Conservation (phyloP, 2,113 vertebrate genomes). For the Lathamus discolor region DNA sequence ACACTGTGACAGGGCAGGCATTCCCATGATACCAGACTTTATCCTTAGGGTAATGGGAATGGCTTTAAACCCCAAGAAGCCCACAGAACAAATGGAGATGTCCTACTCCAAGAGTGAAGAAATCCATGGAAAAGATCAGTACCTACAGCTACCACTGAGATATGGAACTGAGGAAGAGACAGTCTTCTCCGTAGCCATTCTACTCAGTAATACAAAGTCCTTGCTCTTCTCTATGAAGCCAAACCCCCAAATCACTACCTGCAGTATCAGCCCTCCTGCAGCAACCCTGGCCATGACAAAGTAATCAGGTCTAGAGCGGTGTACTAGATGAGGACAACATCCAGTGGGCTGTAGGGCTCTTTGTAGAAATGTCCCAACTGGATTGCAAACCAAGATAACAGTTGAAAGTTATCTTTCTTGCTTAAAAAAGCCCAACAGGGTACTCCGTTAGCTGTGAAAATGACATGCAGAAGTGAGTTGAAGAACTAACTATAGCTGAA, state of each 20-base stretch:
- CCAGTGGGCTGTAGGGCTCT: neutral
- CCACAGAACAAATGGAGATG: neutral
- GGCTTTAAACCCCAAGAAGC: neutral
- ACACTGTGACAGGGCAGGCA: neutral
- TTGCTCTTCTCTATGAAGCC: neutral
- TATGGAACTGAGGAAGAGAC: neutral
- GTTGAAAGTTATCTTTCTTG: neutral
- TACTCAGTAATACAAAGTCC: neutral
- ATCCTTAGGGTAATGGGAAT: neutral
- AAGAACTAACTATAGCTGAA: neutral
- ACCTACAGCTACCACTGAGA: neutral
- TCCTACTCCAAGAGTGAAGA: neutral
- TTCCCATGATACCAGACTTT: accelerated
- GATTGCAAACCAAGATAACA: neutral
- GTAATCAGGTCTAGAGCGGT: neutral
- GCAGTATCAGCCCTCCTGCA: neutral
- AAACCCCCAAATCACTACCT: neutral
- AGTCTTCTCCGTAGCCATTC: neutral
- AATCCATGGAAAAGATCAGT: neutral
- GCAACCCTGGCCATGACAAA: neutral
- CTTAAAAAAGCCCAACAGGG: neutral
- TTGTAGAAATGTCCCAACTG: neutral
- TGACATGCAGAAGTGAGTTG: neutral
- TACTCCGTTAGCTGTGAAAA: neutral
- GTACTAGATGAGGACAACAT: neutral